A percentile compares a stretch with the other conserved stretches of the same genome.
Conservation (phyloP, 2,113 vertebrate species). For the Lophotis ruficrista region DNA sequence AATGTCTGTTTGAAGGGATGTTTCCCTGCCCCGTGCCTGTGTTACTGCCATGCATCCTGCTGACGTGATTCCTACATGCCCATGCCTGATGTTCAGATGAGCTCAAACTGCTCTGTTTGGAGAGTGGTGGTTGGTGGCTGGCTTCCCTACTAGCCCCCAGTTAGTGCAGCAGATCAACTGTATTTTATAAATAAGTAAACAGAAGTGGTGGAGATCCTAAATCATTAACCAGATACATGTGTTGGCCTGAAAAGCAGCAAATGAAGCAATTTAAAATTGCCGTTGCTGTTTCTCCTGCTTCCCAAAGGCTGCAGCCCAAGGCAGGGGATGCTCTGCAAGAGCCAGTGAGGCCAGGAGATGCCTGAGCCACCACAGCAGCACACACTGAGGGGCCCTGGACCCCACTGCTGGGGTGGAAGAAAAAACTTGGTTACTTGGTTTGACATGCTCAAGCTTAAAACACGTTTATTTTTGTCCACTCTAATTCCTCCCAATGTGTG, state of each 20-base stretch:
- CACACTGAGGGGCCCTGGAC: neutral
- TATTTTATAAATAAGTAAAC: slow-evolving; percentile 20
- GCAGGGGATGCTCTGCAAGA: neutral
- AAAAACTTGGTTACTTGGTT: neutral
- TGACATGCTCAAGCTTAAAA: neutral
- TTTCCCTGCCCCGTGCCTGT: neutral
- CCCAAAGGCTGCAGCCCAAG: neutral
- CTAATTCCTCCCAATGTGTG: neutral
- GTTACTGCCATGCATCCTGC: neutral
- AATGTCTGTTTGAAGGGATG: neutral
- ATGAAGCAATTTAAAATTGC: neutral
- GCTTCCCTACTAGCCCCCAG: neutral
- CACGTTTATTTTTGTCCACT: neutral
- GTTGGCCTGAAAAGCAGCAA: neutral
- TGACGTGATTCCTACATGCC: rapidly evolving
- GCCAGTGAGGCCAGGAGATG: neutral
- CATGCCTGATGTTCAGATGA: neutral
- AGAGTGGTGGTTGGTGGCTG: neutral
- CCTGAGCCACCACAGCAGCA: neutral
- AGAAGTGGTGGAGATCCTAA: neutral
- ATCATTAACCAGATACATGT: slow-evolving; percentile 27
- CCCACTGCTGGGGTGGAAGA: neutral
- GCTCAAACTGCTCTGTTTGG: neutral
- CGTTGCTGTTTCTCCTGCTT: neutral
- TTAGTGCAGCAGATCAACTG: neutral